phyloP scores from a whole-genome alignment of 2,888 invertebrate species.

The Hirtodrosophila cameraria region DNA sequence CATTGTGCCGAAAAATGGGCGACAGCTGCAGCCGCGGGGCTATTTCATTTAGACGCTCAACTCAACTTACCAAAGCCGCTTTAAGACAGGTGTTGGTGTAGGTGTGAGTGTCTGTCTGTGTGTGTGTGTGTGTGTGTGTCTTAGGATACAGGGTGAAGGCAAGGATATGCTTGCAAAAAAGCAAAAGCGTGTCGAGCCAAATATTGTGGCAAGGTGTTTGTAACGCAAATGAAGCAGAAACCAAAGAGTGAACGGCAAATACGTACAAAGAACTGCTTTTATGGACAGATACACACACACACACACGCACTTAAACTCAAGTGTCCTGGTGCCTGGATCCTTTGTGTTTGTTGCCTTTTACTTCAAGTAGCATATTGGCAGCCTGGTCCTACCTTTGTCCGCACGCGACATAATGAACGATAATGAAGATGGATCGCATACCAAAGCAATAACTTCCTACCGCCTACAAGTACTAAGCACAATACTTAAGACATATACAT shows the following conservation, averaged over 20 bases:
- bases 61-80: slow-evolving; percentile 25
- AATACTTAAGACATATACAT: background rate
- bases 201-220: slow-evolving; percentile 69
- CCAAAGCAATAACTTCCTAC: slow-evolving; percentile 36
- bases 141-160: no score
- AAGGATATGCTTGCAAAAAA: slow-evolving; percentile 47
- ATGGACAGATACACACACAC: slow-evolving; percentile 11
- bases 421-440: slow-evolving; percentile 75
- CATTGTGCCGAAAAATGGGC: slow-evolving; percentile 50
- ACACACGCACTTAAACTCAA: slow-evolving; percentile 6
- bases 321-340: slow-evolving; percentile 21
- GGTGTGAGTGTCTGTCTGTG: background rate
- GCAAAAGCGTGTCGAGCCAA: slow-evolving; percentile 70
- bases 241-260: slow-evolving; percentile 42
- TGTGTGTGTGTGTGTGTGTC: background rate
- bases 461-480: slow-evolving; percentile 10
- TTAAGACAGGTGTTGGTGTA: background rate
- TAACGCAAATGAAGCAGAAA: slow-evolving; percentile 54
- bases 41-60: slow-evolving; percentile 49
- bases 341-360: slow-evolving; percentile 28
- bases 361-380: slow-evolving; percentile 43
- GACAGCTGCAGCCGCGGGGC: slow-evolving; percentile 56
- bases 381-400: slow-evolving; percentile 13
- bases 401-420: slow-evolving; percentile 53
- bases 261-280: slow-evolving; percentile 31